Evolutionary conservation across 2,113 vertebrate species (phyloP).

Genomic region (Brienomyrus brachyistius): DNA sequence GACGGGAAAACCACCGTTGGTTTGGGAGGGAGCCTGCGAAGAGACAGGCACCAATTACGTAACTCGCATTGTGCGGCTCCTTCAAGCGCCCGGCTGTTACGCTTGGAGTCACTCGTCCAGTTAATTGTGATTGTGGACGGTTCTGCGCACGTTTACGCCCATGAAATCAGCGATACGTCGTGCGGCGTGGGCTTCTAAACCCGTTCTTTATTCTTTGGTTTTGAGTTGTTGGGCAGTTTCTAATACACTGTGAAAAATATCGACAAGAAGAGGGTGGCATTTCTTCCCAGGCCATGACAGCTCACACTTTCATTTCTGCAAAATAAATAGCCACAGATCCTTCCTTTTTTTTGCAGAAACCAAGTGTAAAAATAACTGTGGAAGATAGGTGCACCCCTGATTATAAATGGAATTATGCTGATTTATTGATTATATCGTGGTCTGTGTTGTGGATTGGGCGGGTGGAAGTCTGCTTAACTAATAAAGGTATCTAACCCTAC

Average conservation of each 20-base stretch:
- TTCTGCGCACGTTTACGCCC: not conserved
- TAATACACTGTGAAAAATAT: not conserved
- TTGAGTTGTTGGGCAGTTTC: not conserved
- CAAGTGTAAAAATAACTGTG: not conserved
- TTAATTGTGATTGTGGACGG: not conserved
- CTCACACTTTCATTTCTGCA: constrained; percentile 8
- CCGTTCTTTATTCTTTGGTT: not conserved
- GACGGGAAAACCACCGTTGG: constrained; percentile 53
- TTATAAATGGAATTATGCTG: not conserved
- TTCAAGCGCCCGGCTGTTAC: not conserved
- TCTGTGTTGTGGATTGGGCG: not conserved
- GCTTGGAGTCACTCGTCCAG: not conserved
- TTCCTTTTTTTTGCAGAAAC: constrained; percentile 6
- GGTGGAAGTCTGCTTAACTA: not conserved
- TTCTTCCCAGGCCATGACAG: not conserved
- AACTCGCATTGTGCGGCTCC: not conserved
- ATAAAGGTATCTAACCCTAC: not conserved
- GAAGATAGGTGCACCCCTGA: not conserved
- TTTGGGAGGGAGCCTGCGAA: constrained; percentile 44
- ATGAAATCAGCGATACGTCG: not conserved
- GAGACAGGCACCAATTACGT: constrained; percentile 32
- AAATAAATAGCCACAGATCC: constrained; percentile 5
- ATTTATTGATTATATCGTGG: not conserved
- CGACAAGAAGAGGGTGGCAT: not conserved
- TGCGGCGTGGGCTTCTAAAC: not conserved